These are phyloP conservation scores for Oxystoma pomonae DNA, from an alignment of 2,888 invertebrate genomes.

Conservation along the genomic window DNA sequence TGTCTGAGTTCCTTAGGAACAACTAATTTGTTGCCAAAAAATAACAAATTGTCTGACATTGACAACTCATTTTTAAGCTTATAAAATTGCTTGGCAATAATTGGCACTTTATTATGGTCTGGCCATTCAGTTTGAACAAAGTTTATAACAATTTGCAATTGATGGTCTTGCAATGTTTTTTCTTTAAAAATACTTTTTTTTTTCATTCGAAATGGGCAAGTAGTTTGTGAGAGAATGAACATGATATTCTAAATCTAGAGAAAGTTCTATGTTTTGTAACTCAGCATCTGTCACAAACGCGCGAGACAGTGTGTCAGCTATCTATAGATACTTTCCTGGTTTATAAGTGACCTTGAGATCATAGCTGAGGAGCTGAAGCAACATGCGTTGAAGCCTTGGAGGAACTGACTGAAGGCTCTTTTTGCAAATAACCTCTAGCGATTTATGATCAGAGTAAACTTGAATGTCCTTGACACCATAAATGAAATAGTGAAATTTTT, in stretches of 20 bases:
- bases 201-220: constrained; percentile 2
- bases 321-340: constrained; percentile 30
- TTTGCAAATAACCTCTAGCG: too few species aligned
- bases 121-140: neutral
- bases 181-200: too few species aligned
- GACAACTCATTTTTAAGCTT: constrained; percentile 3
- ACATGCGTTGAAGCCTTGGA: too few species aligned
- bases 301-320: constrained; percentile 26
- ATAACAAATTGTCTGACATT: constrained; percentile 1
- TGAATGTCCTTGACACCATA: too few species aligned
- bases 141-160: too few species aligned
- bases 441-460: too few species aligned
- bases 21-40: constrained; percentile 7
- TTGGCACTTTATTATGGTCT: neutral
- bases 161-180: neutral
- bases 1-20: constrained; percentile 7
- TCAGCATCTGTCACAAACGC: constrained; percentile 15
- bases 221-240: too few species aligned
- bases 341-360: constrained; percentile 28
- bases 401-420: constrained; percentile 1
- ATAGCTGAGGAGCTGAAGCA: constrained; percentile 32
- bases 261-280: too few species aligned
- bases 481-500: too few species aligned
- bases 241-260: too few species aligned
- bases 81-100: neutral